A percentile compares a stretch with the other conserved stretches of the same genome.
Conservation (phyloP, 53 echinoderm and acorn worm species). For the Temnopleurus reevesii region DNA sequence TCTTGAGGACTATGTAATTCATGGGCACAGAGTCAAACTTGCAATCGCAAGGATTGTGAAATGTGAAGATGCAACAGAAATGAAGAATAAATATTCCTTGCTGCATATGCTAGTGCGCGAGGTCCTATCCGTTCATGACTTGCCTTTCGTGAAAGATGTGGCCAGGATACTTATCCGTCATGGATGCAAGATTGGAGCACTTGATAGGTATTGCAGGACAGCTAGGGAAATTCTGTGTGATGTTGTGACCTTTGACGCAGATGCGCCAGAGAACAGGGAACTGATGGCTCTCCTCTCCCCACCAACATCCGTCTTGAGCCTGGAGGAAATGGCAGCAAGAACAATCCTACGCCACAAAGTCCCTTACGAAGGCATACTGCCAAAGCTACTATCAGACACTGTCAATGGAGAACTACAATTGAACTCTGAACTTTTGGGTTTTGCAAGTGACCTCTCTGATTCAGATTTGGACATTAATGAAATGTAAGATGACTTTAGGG, state of each 20-base stretch:
- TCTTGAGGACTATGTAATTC: not conserved
- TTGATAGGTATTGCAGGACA: not conserved
- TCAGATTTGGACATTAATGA: no score
- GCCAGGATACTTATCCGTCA: not conserved
- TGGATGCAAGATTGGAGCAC: not conserved
- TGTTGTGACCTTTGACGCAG: not conserved
- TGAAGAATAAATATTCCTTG: not conserved
- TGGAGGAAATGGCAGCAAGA: slow-evolving; percentile 15
- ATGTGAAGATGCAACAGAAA: not conserved
- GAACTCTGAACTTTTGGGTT: not conserved
- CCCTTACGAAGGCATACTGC: not conserved
- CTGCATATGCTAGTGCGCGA: not conserved
- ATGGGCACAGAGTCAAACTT: not conserved
- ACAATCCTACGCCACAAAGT: not conserved
- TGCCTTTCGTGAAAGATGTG: not conserved
- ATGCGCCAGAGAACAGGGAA: not conserved
- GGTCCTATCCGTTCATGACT: no score
- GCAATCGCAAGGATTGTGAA: not conserved
- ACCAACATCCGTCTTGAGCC: not conserved
- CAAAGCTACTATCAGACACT: not conserved
- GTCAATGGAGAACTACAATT: not conserved
- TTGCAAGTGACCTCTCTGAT: no score
- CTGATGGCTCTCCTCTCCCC: not conserved
- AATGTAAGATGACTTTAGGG: no score
- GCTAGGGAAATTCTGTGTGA: not conserved